A percentile compares a stretch with the other conserved stretches of the same genome.
These are phyloP conservation scores for Gymnobelideus leadbeateri DNA, from an alignment of 2,113 vertebrate species.

Conservation along the genomic window DNA sequence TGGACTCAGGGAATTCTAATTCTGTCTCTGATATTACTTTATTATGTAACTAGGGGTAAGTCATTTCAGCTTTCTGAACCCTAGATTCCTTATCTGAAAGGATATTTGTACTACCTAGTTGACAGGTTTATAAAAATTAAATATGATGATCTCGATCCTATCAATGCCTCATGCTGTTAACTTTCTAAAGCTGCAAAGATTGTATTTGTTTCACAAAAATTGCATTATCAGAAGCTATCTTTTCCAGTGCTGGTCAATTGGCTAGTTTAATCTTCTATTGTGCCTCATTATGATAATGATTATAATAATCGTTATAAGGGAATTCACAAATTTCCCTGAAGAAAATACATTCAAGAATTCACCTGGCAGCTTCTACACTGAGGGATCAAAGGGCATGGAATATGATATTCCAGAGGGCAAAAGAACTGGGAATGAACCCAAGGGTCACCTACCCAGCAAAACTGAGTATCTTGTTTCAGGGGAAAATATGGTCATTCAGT, in stretches of 20 bases:
- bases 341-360: constrained; percentile 61
- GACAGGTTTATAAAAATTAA: background rate
- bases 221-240: constrained; percentile 70
- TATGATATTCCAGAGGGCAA: too few relatives aligned
- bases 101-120: background rate
- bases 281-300: constrained; percentile 12
- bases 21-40: background rate
- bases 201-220: constrained; percentile 73
- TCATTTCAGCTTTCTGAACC: background rate
- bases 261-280: constrained; percentile 52
- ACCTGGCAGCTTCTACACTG: too few relatives aligned
- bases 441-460: too few relatives aligned
- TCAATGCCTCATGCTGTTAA: background rate
- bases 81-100: background rate
- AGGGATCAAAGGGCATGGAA: too few relatives aligned
- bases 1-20: background rate
- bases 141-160: background rate
- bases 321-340: constrained; percentile 66
- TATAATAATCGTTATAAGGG: constrained; percentile 68
- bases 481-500: too few relatives aligned
- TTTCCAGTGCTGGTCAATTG: constrained; percentile 68
- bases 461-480: too few relatives aligned
- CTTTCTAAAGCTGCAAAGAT: constrained; percentile 71
- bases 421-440: too few relatives aligned
- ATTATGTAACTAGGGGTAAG: background rate